Evolutionary conservation across 2,888 invertebrate species (phyloP).

Genomic region (Nemurella pictetii): DNA sequence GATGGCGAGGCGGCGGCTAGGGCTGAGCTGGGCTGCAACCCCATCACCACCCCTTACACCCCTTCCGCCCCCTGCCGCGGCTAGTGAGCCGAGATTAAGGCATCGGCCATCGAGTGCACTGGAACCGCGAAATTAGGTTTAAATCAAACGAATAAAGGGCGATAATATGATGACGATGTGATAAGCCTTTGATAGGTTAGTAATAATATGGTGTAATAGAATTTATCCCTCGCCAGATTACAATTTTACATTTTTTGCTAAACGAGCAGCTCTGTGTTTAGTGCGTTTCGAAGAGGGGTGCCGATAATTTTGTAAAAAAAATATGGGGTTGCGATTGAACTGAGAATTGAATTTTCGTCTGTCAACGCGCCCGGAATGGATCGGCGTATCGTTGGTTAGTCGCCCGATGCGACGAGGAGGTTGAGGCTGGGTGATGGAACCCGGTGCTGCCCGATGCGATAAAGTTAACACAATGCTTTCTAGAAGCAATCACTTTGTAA

Average conservation of each 20-base stretch:
- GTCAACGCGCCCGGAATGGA: not conserved
- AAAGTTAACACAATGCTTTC: not conserved
- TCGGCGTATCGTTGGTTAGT: not conserved
- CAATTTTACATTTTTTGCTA: not conserved
- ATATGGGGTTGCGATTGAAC: not conserved
- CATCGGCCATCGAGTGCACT: not conserved
- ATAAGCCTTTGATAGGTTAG: conserved; percentile 8
- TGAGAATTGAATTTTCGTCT: not conserved
- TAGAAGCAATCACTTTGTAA: conserved; percentile 7
- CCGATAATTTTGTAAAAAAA: not conserved
- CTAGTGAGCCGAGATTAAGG: not conserved
- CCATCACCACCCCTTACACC: not conserved
- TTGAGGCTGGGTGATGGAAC: too few species aligned
- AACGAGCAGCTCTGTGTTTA: not conserved
- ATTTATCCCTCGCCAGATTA: not conserved
- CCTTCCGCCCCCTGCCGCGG: not conserved
- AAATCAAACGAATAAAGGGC: conserved; percentile 22
- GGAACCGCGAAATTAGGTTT: conserved; percentile 29
- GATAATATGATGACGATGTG: conserved; percentile 14
- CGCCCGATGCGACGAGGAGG: not conserved
- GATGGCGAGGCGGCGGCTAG: too few species aligned
- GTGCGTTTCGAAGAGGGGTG: not conserved
- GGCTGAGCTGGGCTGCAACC: not conserved
- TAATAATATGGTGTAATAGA: conserved; percentile 3
- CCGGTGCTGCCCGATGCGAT: not conserved